Evolutionary conservation across 1,140 invertebrate species (phyloP).

Genomic region (Agraylea sexmaculata): DNA sequence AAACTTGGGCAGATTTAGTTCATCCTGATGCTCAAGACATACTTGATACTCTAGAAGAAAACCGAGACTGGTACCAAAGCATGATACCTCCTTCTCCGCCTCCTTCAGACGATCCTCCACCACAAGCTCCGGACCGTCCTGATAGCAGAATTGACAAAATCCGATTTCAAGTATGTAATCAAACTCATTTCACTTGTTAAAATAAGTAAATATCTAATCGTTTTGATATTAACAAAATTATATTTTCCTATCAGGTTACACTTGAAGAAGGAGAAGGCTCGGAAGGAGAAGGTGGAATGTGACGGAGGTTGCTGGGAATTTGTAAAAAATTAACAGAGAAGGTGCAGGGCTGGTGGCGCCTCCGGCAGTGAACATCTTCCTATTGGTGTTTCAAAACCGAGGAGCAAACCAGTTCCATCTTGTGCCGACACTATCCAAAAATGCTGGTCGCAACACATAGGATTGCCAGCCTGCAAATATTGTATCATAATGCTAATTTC

Average conservation of each 20-base stretch:
- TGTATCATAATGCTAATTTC: slow-evolving; percentile 16
- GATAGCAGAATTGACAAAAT: slow-evolving; percentile 49
- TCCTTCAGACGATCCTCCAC: slow-evolving; percentile 44
- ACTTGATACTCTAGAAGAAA: slow-evolving; percentile 93
- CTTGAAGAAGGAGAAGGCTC: slow-evolving; percentile 67
- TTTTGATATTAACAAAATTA: slow-evolving; percentile 1
- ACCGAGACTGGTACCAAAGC: slow-evolving; percentile 94
- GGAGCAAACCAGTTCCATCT: too few relatives aligned
- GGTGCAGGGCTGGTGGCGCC: slow-evolving; percentile 68
- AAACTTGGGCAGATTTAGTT: slow-evolving; percentile 98
- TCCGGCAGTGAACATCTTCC: slow-evolving; percentile 44
- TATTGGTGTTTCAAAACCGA: too few relatives aligned
- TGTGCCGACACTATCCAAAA: too few relatives aligned
- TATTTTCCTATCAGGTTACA: slow-evolving; percentile 54
- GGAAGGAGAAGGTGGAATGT: slow-evolving; percentile 60
- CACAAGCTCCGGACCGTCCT: slow-evolving; percentile 30
- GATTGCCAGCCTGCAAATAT: slow-evolving; percentile 9
- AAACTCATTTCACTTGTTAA: slow-evolving; percentile 2
- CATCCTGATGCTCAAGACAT: slow-evolving; percentile 98
- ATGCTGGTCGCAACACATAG: too few relatives aligned
- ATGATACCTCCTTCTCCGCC: slow-evolving; percentile 71
- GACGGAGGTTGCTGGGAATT: slow-evolving; percentile 76
- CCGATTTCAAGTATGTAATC: slow-evolving; percentile 48
- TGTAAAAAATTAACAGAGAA: slow-evolving; percentile 75
- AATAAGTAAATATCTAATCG: slow-evolving; percentile 5